phyloP scores from a whole-genome alignment of 53 echinoderm and acorn worm genomes.

The Luidia sarsii region DNA sequence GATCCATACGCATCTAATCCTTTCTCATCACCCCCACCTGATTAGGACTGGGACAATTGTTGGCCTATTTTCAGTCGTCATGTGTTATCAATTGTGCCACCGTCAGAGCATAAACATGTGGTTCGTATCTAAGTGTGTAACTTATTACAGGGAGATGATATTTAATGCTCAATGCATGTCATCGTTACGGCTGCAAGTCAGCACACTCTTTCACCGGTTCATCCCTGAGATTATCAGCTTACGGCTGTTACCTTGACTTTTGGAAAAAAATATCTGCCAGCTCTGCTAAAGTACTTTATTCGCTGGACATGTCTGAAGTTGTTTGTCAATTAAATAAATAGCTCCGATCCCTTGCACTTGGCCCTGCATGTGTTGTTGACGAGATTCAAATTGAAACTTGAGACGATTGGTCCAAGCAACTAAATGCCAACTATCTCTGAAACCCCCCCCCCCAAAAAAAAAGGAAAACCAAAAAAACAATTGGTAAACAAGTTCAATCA shows the following conservation, averaged over 20 bases:
- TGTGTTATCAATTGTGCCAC: slow-evolving; percentile 41
- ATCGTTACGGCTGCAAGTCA: neutral
- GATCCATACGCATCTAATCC: too few species aligned
- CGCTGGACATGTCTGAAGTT: too few species aligned
- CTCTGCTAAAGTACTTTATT: neutral
- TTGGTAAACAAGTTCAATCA: too few species aligned
- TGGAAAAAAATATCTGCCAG: neutral
- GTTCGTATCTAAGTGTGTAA: slow-evolving; percentile 9
- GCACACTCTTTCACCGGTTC: slow-evolving; percentile 6
- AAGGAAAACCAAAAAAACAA: too few species aligned
- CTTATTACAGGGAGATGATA: slow-evolving; percentile 23
- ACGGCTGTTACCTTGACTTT: slow-evolving; percentile 34
- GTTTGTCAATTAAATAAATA: too few species aligned
- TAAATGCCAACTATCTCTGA: too few species aligned
- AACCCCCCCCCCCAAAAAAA: too few species aligned
- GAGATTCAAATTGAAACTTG: too few species aligned
- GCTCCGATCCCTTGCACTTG: too few species aligned
- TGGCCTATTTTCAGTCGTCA: slow-evolving; percentile 28
- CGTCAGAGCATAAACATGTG: slow-evolving; percentile 35
- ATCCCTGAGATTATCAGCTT: slow-evolving; percentile 25
- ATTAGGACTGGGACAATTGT: neutral
- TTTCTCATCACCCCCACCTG: too few species aligned
- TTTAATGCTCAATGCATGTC: slow-evolving; percentile 29
- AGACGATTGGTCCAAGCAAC: too few species aligned
- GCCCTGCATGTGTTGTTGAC: too few species aligned